Base-by-base conservation (phyloP, 2,888 invertebrate genomes). In the Drosophila mimica region DNA sequence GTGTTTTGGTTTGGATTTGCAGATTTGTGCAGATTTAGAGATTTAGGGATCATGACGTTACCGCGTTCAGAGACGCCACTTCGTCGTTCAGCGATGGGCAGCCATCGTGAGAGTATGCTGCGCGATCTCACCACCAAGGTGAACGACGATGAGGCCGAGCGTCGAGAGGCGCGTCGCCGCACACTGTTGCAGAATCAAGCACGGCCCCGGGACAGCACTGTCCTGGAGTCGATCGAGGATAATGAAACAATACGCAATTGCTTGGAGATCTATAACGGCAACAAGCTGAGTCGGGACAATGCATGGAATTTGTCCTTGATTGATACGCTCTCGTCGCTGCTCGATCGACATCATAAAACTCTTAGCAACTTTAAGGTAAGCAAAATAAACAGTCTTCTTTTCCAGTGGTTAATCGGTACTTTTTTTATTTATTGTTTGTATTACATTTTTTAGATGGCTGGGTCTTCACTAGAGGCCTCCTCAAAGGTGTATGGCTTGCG, bases 281-380 rank as follows among this genome's bases (percentile, higher is more conserved):
- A 97, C 94, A 98, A 97, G 95, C 96, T 98, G 81, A 98, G 95
- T 88, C 94, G 95, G 57, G 97, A 97, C 91, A 98, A 98, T 94
- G 98, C 97, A 0, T 98, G 98, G 95, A 96, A 95, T 76, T 93
- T 98, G 2, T 96, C 97, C 76, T 94, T 98, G 54, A 98, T 98
- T 84, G 98, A 98, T 91, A 96, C 96, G 82, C 95, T 98, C 94
- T 94, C 96, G 0, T 95, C 95, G 28, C 94, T 98, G 94, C 91
- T 97, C n/a, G 94, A 95, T 48, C 95, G 95, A 60, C 95, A 96
- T 87, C 95, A 96, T 90, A 94, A 94, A 3, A 95, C 96, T 9
- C 94, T 97, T 93, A 96, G 96, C 70, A 95, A 95, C 87, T 94
- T 96, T 58, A 95, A 97, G 94, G 95, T 97, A 40, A 40, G 80